Percentiles rank a stretch among this genome's conserved stretches.
Conservation (phyloP, 2,797 vertebrate genomes). For the Coregonus suidteri region DNA sequence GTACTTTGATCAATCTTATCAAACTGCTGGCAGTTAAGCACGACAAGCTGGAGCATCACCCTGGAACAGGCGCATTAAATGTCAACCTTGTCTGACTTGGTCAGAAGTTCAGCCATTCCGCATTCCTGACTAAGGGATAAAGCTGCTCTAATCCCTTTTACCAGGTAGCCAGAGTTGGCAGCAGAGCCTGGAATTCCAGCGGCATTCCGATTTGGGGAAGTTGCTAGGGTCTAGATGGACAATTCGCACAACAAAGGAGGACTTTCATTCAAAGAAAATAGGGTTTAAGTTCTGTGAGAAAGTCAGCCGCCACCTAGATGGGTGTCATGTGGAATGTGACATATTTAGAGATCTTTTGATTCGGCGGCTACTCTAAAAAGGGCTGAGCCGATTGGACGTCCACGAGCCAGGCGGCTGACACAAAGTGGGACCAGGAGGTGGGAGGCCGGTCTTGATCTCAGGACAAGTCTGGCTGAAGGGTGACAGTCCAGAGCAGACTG, state of each 20-base stretch:
- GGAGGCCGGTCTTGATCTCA: conserved; percentile 44
- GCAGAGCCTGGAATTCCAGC: conserved; percentile 82
- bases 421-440: conserved; percentile 3
- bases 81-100: conserved; percentile 75
- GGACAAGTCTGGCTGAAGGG: conserved; percentile 36
- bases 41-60: conserved; percentile 49
- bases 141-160: conserved; percentile 88
- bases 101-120: conserved; percentile 82
- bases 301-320: conserved; percentile 63
- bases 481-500: conserved; percentile 34
- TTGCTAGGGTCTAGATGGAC: conserved; percentile 77
- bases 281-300: conserved; percentile 78
- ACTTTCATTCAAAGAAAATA: conserved; percentile 73
- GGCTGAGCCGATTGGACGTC: conserved; percentile 9
- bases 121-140: conserved; percentile 87
- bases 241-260: conserved; percentile 73
- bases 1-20: conserved; percentile 38
- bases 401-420: conserved; percentile 5
- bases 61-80: conserved; percentile 59
- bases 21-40: conserved; percentile 30
- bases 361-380: conserved; percentile 34
- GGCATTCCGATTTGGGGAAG: conserved; percentile 84
- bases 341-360: conserved; percentile 57
- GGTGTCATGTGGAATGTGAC: conserved; percentile 69
- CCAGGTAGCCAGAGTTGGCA: conserved; percentile 81